Percentiles rank a stretch among this genome's conserved stretches.
phyloP scores from a whole-genome alignment of 2,888 invertebrate genomes.

The Ashinkailepas kermadecensis region DNA sequence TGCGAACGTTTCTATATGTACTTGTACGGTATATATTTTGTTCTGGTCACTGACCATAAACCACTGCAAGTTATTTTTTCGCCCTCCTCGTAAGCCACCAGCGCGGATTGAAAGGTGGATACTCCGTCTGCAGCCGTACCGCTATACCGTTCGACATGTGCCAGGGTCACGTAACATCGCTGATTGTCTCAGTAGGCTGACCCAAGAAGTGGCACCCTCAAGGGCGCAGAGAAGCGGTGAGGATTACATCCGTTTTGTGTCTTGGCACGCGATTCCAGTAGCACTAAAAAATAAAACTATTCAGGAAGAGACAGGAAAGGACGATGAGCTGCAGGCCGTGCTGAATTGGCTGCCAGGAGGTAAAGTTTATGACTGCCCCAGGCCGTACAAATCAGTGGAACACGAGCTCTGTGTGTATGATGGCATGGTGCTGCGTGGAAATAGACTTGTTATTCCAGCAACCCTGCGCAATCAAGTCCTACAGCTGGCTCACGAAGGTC shows the following conservation, averaged over 20 bases:
- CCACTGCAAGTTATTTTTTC: too few relatives aligned
- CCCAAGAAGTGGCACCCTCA: neutral
- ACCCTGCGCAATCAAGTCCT: too few relatives aligned
- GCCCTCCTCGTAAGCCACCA: too few relatives aligned
- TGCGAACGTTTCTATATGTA: too few relatives aligned
- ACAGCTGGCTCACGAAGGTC: too few relatives aligned
- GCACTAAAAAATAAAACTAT: neutral
- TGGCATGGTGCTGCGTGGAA: too few relatives aligned
- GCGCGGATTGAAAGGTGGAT: neutral
- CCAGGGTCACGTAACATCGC: neutral
- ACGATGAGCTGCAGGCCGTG: neutral
- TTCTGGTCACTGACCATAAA: too few relatives aligned
- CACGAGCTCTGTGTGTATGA: neutral
- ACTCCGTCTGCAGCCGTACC: neutral
- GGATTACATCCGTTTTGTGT: neutral
- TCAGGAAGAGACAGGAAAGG: neutral
- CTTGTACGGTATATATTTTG: too few relatives aligned
- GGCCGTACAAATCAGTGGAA: neutral
- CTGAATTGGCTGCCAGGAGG: neutral
- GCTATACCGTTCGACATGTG: neutral
- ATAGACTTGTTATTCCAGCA: too few relatives aligned
- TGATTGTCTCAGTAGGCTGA: neutral
- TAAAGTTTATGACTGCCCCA: neutral
- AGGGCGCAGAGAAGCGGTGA: neutral
- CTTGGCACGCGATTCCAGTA: neutral